Conservation (phyloP, 1,140 invertebrate species). For the Drosophila kurseongensis region DNA sequence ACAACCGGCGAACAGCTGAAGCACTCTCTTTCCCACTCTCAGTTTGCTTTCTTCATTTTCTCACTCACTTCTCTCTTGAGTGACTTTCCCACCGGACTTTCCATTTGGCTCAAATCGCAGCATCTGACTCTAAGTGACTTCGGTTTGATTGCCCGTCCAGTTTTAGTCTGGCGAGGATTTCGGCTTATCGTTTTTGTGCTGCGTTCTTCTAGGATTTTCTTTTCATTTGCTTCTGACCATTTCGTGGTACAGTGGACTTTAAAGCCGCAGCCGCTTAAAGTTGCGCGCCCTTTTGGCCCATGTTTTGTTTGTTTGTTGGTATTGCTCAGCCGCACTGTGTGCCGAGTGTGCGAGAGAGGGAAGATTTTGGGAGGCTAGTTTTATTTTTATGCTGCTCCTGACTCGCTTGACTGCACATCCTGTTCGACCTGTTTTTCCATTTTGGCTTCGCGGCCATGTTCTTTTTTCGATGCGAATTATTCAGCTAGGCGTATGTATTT, state of each 20-base stretch:
- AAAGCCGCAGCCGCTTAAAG: conserved; percentile 58
- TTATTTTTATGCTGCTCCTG: conserved; percentile 51
- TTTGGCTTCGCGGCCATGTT: conserved; percentile 31
- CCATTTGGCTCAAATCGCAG: conserved; percentile 17
- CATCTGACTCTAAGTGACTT: conserved; percentile 4
- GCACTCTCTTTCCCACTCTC: background rate
- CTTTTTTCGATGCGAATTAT: conserved; percentile 56
- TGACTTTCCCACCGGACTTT: conserved; percentile 15
- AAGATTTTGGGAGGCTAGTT: conserved; percentile 36
- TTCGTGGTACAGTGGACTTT: conserved; percentile 68
- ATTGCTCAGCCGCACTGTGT: conserved; percentile 22
- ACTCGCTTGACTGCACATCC: conserved; percentile 74
- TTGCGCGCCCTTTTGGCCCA: conserved; percentile 38
- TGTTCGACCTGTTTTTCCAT: conserved; percentile 50
- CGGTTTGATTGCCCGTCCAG: conserved; percentile 27
- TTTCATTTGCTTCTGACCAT: conserved; percentile 32
- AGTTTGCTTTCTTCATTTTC: background rate
- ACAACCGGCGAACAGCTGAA: conserved; percentile 61
- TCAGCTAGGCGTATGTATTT: conserved; percentile 69
- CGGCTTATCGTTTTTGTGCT: conserved; percentile 42
- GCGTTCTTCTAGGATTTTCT: conserved; percentile 22
- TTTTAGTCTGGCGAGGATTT: conserved; percentile 31
- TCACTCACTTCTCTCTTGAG: conserved; percentile 16
- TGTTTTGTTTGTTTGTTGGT: conserved; percentile 39
- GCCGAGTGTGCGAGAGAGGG: conserved; percentile 1